These are phyloP conservation scores for Bombus soroeensis DNA, from an alignment of 1,140 invertebrate genomes.

Conservation along the genomic window DNA sequence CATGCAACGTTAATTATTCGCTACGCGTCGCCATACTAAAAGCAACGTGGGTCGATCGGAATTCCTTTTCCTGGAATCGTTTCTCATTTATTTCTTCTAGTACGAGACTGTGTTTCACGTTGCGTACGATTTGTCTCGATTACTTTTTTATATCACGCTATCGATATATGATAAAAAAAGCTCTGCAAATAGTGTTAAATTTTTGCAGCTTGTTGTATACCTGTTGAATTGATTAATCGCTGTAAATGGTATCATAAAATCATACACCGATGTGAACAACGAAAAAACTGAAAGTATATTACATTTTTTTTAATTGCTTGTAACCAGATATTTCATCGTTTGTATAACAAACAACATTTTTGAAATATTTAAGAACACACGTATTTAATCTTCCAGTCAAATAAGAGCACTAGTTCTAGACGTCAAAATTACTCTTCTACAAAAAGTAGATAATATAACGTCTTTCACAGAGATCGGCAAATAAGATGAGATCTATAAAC, in stretches of 20 bases:
- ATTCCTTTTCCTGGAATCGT: not conserved
- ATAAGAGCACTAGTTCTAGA: too few relatives aligned
- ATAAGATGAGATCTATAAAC: not conserved
- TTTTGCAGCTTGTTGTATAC: not conserved
- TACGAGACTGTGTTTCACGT: not conserved
- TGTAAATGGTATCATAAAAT: not conserved
- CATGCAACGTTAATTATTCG: slow-evolving; percentile 17
- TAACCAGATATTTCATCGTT: too few relatives aligned
- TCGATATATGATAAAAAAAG: not conserved
- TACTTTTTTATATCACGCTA: not conserved
- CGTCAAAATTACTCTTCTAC: too few relatives aligned
- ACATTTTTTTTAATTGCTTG: too few relatives aligned
- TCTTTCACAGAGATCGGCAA: too few relatives aligned
- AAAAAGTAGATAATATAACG: too few relatives aligned
- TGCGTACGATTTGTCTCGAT: not conserved
- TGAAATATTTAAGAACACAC: too few relatives aligned
- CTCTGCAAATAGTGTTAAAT: not conserved
- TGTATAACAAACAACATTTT: too few relatives aligned
- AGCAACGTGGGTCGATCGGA: not conserved
- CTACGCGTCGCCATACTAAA: not conserved
- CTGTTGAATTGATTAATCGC: not conserved
- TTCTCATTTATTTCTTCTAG: not conserved
- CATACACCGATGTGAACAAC: not conserved
- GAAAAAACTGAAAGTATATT: not conserved
- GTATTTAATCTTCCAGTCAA: too few relatives aligned